Conservation (phyloP, 2,797 vertebrate genomes). For the Poeciliopsis paucimaculata region DNA sequence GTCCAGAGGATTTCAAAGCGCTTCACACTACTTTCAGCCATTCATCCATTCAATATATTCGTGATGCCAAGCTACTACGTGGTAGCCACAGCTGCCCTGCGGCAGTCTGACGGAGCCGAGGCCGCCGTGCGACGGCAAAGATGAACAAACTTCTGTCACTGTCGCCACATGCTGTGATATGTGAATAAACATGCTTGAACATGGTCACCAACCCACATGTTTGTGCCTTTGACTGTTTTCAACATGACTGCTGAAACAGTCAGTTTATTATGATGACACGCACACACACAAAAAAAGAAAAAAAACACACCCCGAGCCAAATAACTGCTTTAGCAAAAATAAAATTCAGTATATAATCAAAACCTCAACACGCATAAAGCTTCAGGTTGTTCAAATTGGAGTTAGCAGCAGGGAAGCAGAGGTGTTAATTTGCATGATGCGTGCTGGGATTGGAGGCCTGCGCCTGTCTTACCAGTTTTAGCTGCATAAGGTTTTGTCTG, state of each 20-base stretch:
- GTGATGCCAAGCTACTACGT: too few relatives aligned
- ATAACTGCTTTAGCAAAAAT: slow-evolving; percentile 44
- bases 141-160: too few relatives aligned
- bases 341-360: slow-evolving; percentile 45
- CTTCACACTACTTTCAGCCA: too few relatives aligned
- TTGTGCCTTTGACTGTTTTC: slow-evolving; percentile 71
- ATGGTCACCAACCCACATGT: slow-evolving; percentile 36
- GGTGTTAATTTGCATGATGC: slow-evolving; percentile 70
- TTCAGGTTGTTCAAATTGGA: slow-evolving; percentile 39
- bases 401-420: slow-evolving; percentile 50
- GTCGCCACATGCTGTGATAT: neutral
- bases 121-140: too few relatives aligned
- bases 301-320: slow-evolving; percentile 52
- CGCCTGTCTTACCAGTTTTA: slow-evolving; percentile 66
- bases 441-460: slow-evolving; percentile 62
- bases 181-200: neutral
- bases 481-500: slow-evolving; percentile 72
- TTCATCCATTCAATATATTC: too few relatives aligned
- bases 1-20: too few relatives aligned
- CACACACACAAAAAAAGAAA: slow-evolving; percentile 35
- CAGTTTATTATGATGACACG: slow-evolving; percentile 57
- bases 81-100: too few relatives aligned
- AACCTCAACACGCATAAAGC: neutral
- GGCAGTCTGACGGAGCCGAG: too few relatives aligned
- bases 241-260: slow-evolving; percentile 55